Conservation (phyloP, 2,888 invertebrate genomes). For the Sinopyrophorus schimmeli region DNA sequence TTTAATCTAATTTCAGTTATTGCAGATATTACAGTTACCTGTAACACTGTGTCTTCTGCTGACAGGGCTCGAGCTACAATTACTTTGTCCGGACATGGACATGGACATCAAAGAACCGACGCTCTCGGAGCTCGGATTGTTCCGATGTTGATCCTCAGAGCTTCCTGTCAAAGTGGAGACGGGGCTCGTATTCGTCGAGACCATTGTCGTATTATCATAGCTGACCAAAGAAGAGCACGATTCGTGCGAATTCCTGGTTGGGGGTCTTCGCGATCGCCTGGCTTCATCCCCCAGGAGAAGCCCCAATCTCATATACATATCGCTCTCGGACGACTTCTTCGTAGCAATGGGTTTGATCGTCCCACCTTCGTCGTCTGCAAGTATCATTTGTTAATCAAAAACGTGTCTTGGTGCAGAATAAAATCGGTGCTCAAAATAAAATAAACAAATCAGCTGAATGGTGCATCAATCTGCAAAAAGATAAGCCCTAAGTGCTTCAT, state of each 20-base stretch:
- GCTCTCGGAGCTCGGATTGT: constrained; percentile 69
- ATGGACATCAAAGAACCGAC: constrained; percentile 78
- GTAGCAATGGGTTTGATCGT: constrained; percentile 63
- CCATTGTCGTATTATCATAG: constrained; percentile 63
- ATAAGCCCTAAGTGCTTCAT: too few species aligned
- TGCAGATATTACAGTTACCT: constrained; percentile 60
- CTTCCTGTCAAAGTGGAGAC: constrained; percentile 88
- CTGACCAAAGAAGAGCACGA: constrained; percentile 59
- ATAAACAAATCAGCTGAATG: background rate
- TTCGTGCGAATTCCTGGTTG: constrained; percentile 54
- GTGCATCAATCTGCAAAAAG: constrained; percentile 9
- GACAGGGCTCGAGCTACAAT: constrained; percentile 77
- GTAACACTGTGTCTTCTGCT: constrained; percentile 79
- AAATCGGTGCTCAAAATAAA: too few species aligned
- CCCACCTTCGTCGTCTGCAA: constrained; percentile 72
- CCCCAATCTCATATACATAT: constrained; percentile 81
- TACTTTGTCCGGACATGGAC: constrained; percentile 76
- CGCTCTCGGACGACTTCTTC: constrained; percentile 65
- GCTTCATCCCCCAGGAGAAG: constrained; percentile 76
- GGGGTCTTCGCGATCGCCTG: constrained; percentile 52
- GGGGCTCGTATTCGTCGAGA: constrained; percentile 83
- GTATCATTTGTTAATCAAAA: constrained; percentile 4
- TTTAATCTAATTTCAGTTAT: too few species aligned
- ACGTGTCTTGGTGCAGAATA: background rate
- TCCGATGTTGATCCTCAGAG: constrained; percentile 66